These are phyloP conservation scores for Nyctibius grandis DNA, from an alignment of 2,797 vertebrate genomes.

Conservation along the genomic window DNA sequence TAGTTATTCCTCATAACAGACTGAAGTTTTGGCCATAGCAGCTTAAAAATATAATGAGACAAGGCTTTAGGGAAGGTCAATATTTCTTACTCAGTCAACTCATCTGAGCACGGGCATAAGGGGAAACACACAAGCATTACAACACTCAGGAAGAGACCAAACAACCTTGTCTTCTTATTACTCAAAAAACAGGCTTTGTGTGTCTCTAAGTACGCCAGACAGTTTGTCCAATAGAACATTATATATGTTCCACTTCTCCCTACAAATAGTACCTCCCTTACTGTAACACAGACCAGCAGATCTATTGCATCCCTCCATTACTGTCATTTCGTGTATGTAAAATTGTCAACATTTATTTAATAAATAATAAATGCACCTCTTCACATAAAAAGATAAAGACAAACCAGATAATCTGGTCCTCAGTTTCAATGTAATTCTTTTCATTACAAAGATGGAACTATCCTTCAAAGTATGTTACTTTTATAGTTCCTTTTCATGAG, in stretches of 20 bases:
- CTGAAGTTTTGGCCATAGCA: not conserved
- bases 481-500: not conserved
- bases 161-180: not conserved
- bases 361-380: not conserved
- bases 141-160: not conserved
- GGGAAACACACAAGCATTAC: not conserved
- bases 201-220: not conserved
- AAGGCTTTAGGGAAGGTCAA: not conserved
- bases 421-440: not conserved
- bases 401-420: not conserved
- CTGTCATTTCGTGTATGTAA: not conserved
- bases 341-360: not conserved
- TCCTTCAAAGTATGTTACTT: not conserved
- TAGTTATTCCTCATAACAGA: not conserved
- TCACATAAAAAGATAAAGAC: not conserved
- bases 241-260: not conserved
- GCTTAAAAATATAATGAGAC: not conserved
- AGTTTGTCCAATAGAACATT: not conserved
- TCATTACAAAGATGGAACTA: not conserved
- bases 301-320: not conserved
- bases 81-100: not conserved
- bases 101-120: not conserved
- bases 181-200: not conserved
- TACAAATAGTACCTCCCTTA: not conserved
- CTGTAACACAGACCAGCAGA: not conserved